phyloP scores from a whole-genome alignment of 2,113 vertebrate species.

The Dromas ardeola region DNA sequence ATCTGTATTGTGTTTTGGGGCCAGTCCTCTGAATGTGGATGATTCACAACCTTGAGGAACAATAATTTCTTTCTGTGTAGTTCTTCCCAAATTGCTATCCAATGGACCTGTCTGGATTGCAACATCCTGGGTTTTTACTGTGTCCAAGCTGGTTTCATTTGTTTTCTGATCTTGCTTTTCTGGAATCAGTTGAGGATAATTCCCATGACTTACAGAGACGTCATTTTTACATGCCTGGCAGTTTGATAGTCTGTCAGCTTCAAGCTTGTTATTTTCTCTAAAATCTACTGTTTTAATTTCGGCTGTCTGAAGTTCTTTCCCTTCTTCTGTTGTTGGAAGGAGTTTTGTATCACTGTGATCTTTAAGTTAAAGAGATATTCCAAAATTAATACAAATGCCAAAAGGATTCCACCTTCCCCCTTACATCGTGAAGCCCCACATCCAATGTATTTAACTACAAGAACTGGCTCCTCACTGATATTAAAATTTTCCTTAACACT shows the following conservation, averaged over 20 bases:
- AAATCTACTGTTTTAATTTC: conserved; percentile 35
- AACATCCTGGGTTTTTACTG: conserved; percentile 77
- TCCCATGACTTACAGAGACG: conserved; percentile 25
- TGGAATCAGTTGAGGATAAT: neutral
- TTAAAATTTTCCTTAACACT: neutral
- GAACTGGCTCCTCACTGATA: neutral
- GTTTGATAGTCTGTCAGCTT: conserved; percentile 48
- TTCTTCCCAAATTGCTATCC: conserved; percentile 5
- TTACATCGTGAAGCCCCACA: neutral
- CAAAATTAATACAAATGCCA: neutral
- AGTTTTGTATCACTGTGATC: conserved; percentile 41
- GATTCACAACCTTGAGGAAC: conserved; percentile 6
- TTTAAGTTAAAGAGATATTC: conserved; percentile 54
- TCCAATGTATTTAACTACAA: neutral
- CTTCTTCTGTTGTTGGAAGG: conserved; percentile 60
- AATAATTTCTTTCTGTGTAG: neutral
- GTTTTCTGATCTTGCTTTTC: conserved; percentile 38
- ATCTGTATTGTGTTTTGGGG: neutral
- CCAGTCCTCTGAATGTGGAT: neutral
- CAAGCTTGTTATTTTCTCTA: conserved; percentile 41
- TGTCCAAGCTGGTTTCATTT: conserved; percentile 38
- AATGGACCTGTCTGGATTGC: conserved; percentile 74
- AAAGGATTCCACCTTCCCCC: neutral
- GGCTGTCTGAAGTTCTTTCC: conserved; percentile 65
- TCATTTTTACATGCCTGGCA: conserved; percentile 40